Base-by-base conservation (phyloP, 2,797 vertebrate species). In the Echiichthys vipera region DNA sequence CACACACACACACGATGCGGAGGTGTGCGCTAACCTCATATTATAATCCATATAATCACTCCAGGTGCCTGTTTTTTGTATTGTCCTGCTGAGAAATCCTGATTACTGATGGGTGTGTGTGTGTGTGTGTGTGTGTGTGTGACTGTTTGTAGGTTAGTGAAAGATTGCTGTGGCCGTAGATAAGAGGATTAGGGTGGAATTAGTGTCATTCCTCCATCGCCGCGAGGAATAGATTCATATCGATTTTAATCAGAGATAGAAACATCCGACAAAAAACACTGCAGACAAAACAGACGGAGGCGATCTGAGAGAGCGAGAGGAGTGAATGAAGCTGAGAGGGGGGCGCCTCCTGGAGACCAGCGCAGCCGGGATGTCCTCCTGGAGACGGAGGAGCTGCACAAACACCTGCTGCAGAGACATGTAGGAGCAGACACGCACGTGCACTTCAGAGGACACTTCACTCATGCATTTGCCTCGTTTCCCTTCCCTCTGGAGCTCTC, bases 151-250 rank as follows among this genome's bases (percentile, higher is more conserved):
- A 93, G 92, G 92, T 93, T 94, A 93, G 89, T 72, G 90, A 92
- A 93, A 94, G 91, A 95, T 94, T 93, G 89, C 89, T 81, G 80
- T 78, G 90, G 90, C 85, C 63, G 71, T 65, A 71, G 89, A 92
- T 95, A 95, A 95, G 94, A 95, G 94, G 95, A 95, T 95, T 95
- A 94, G 51, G 30, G 83, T 80, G 92, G 94, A 94, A 95, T 95
- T 94, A 94, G 94, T 93, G 93, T 92, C 91, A 93, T 93, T 95
- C 93, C 91, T 94, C 89, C 86, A 88, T 92, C 74, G 87, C 86
- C 63, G 36, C 10, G 89, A 90, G 88, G 83, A 93, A 93, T 92
- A 84, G 86, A 94, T 92, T 95, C 87, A 92, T 93, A 94, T 93
- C 81, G 92, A 93, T 92, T 95, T 95, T 93, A 93, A 93, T 95